Base-by-base conservation (phyloP, 2,113 vertebrate species). In the Macrotis lagotis region DNA sequence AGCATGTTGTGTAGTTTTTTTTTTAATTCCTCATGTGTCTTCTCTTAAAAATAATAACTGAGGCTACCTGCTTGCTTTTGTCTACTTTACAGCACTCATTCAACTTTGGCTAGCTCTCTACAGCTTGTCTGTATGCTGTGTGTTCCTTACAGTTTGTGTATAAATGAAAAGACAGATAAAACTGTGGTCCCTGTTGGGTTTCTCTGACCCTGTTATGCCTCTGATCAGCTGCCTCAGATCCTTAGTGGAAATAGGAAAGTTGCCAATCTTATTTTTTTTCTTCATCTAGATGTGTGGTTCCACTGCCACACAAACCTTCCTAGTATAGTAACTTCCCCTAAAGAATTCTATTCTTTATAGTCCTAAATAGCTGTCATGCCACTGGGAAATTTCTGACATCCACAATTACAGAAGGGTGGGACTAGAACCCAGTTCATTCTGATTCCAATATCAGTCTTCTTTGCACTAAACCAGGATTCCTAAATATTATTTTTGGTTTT, bases 1-100 rank as follows among this genome's bases (percentile, higher is more conserved):
- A 94, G 95, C 90, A 93, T 47, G 50, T 91, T 50, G 25, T 95
- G 91, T 94, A 47, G 96, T 94, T 97, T 95, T 96, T 74, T 55
- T 74, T 44, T 83, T 92, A 97, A 97, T 96, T 97, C 95, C 95
- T 89, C 25, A 97, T 95, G 94, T 96, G 96, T 94, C 95, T 94
- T 90, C 89, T 94, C 92, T 95, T 51, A 96, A 95, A 96, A 96
- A 97, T 97, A 95, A 95, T 59, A 94, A 93, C 94, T 12, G 8
- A 2, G 59, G 93, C 97, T 95, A 97, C 97, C 97, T 98, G 96
- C 90, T 95, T 89, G 31, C 94, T 91, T 90, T 89, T 44, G 88
- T 26, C 59, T 95, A 47, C 55, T 94, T 97, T 96, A 93, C 83
- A 96, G 0, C 48, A 74, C 28, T 83, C 92, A 48, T 44, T 59